Conservation (phyloP, 2,888 invertebrate species). For the Tortricodes alternella region DNA sequence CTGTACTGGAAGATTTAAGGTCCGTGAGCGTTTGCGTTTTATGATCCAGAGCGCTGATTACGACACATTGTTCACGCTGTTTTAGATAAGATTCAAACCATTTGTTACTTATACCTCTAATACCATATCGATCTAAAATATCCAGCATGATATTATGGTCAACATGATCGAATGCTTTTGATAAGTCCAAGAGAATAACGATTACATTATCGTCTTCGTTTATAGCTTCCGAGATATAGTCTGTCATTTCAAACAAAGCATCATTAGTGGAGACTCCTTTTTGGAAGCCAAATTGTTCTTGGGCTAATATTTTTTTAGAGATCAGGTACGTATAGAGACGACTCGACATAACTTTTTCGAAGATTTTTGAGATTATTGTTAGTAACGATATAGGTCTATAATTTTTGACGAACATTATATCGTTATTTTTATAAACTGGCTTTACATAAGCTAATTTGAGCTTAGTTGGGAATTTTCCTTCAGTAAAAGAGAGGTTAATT, state of each 20-base stretch:
- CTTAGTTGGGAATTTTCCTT: not conserved
- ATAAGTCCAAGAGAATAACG: not conserved
- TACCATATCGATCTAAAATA: not conserved
- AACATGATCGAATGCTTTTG: not conserved
- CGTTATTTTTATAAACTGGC: not conserved
- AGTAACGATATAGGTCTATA: not conserved
- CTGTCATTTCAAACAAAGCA: not conserved
- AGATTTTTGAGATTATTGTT: not conserved
- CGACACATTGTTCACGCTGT: not conserved
- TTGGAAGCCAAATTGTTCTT: not conserved
- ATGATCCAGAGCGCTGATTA: no score
- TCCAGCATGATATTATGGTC: not conserved
- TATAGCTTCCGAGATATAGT: not conserved
- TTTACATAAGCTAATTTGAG: not conserved
- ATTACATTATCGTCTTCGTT: not conserved
- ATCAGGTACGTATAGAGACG: not conserved
- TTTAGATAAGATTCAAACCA: not conserved
- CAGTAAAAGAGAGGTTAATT: not conserved
- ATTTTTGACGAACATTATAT: not conserved
- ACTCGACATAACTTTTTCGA: not conserved
- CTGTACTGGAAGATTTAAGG: no score
- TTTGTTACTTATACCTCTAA: not conserved
- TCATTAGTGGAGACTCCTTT: not conserved
- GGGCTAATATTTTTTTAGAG: not conserved
- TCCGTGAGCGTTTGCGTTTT: no score